These are phyloP conservation scores for Magallana nippona DNA, from an alignment of 2,888 invertebrate genomes.

Conservation along the genomic window DNA sequence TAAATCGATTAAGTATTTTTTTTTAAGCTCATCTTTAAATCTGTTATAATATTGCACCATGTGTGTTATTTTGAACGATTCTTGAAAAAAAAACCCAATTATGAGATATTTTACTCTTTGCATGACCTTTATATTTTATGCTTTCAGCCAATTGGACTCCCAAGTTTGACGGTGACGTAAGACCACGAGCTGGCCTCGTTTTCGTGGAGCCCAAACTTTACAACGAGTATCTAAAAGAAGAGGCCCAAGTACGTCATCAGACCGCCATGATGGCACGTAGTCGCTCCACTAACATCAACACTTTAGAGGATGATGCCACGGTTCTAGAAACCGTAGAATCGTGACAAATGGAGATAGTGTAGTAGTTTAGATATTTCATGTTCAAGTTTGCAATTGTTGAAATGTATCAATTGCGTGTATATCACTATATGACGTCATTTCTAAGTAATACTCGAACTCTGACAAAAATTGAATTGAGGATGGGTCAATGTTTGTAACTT, in stretches of 20 bases:
- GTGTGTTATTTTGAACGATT: no score
- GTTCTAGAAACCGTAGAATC: conserved; percentile 47
- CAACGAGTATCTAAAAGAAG: conserved; percentile 61
- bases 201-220: conserved; percentile 66
- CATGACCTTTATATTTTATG: conserved; percentile 29
- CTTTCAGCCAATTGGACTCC: conserved; percentile 67
- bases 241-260: conserved; percentile 51
- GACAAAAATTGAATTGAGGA: neutral
- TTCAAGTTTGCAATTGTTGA: neutral
- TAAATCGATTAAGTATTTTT: no score
- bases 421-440: neutral
- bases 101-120: neutral
- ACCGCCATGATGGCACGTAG: conserved; percentile 29
- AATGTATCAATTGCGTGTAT: no score
- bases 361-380: neutral
- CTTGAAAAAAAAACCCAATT: no score
- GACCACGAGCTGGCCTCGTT: conserved; percentile 64
- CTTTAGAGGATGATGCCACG: conserved; percentile 41
- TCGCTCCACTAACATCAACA: conserved; percentile 39
- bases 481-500: no score
- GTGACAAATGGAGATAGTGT: conserved; percentile 29
- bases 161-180: conserved; percentile 66
- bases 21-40: no score
- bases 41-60: no score
- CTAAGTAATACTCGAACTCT: neutral